These are phyloP conservation scores for Escarpia spicata DNA, from an alignment of 2,888 invertebrate species.

Conservation along the genomic window DNA sequence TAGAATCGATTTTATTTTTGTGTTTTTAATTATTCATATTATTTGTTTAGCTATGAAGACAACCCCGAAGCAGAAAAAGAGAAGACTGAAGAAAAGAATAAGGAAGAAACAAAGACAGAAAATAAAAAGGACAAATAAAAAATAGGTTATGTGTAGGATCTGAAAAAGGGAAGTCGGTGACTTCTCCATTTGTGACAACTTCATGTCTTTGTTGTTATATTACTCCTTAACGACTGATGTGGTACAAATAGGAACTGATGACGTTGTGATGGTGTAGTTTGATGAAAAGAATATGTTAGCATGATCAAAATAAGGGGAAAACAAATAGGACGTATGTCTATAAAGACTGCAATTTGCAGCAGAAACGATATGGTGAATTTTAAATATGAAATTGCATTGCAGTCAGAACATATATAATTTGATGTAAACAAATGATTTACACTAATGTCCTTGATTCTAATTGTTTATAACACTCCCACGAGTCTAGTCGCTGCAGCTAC, in stretches of 20 bases:
- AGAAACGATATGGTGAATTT: neutral
- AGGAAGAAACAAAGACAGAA: constrained; percentile 27
- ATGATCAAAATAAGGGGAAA: neutral
- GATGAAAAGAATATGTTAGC: neutral
- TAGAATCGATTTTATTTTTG: neutral
- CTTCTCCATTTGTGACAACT: neutral
- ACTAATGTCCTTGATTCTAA: too few relatives aligned
- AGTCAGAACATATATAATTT: neutral
- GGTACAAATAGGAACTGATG: neutral
- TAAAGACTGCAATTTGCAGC: neutral
- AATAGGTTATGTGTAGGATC: constrained; percentile 19
- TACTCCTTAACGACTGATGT: neutral
- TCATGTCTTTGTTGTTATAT: neutral
- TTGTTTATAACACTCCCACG: too few relatives aligned
- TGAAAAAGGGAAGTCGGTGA: neutral
- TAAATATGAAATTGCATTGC: neutral
- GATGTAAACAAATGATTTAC: too few relatives aligned
- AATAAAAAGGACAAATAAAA: constrained; percentile 38
- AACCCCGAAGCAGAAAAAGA: constrained; percentile 35
- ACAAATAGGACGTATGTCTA: neutral
- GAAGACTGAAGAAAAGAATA: constrained; percentile 24
- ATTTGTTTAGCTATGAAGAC: constrained; percentile 41
- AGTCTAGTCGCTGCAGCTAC: too few relatives aligned
- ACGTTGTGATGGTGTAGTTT: neutral
- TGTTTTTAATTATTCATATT: neutral